phyloP scores from a whole-genome alignment of 1,140 invertebrate species.

The Coenobita brevimanus region DNA sequence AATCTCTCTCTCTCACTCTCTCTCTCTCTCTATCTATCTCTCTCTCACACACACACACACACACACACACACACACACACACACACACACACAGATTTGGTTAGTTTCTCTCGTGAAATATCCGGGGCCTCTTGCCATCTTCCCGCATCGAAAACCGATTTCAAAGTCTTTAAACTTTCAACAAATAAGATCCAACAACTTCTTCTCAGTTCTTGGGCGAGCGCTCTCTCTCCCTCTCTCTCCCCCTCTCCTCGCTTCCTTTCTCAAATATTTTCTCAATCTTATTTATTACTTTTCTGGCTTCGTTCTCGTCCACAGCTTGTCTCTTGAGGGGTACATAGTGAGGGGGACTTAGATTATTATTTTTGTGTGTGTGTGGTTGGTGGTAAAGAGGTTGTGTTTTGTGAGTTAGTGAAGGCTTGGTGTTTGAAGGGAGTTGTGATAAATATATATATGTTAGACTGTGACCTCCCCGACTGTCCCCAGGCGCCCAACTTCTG shows the following conservation, averaged over 20 bases:
- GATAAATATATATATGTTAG: constrained; percentile 45
- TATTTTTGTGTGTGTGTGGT: too few species aligned
- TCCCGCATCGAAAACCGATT: constrained; percentile 62
- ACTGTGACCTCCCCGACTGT: neutral
- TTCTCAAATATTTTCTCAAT: neutral
- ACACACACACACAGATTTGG: constrained; percentile 13
- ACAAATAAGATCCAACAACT: constrained; percentile 61
- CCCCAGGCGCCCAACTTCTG: neutral
- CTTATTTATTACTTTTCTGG: neutral
- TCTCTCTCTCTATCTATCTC: neutral
- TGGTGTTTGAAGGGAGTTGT: neutral
- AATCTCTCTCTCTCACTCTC: neutral
- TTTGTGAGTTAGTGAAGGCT: too few species aligned
- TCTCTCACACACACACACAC: neutral
- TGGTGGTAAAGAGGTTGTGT: too few species aligned
- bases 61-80: constrained; percentile 16
- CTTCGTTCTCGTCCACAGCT: neutral
- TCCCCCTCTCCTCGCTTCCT: neutral
- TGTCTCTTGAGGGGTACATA: too few species aligned
- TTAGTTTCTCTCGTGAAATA: constrained; percentile 46
- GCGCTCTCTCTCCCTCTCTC: constrained; percentile 3
- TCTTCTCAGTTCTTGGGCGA: constrained; percentile 39
- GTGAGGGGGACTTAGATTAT: too few species aligned
- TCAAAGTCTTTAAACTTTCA: constrained; percentile 55
- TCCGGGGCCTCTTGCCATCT: constrained; percentile 46